Conservation (phyloP, 2,888 invertebrate genomes). For the Caenorhabditis panamensis region DNA sequence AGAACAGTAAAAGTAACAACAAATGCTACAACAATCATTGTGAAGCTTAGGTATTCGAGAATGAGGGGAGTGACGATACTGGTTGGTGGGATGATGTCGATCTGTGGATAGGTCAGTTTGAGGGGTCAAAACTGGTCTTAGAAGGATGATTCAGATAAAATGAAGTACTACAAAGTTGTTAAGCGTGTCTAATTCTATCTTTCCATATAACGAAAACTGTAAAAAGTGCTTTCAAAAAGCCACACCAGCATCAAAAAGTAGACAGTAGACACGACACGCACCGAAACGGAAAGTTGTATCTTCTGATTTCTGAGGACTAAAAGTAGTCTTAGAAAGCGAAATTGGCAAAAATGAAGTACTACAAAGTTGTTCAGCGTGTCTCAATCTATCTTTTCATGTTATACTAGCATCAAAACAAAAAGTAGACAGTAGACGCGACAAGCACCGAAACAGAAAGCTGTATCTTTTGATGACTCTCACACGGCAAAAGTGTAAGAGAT, state of each 20-base stretch:
- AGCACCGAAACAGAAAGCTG: conserved; percentile 98
- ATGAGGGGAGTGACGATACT: conserved; percentile 87
- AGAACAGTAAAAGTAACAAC: conserved; percentile 82
- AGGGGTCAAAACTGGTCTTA: too few relatives aligned
- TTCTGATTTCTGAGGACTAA: too few relatives aligned
- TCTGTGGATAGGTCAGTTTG: conserved; percentile 67
- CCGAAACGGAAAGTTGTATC: conserved; percentile 98
- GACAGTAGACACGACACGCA: conserved; percentile 97
- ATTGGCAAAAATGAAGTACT: too few relatives aligned
- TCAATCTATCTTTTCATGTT: too few relatives aligned
- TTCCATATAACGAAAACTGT: too few relatives aligned
- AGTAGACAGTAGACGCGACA: conserved; percentile 97
- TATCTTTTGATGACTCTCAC: conserved; percentile 97
- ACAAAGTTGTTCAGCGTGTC: too few relatives aligned
- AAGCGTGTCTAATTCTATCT: too few relatives aligned
- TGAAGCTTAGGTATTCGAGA: conserved; percentile 91
- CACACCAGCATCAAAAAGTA: conserved; percentile 93
- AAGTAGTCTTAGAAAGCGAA: too few relatives aligned
- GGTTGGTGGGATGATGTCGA: conserved; percentile 95
- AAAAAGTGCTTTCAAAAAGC: too few relatives aligned
- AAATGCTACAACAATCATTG: conserved; percentile 94
- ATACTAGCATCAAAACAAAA: conserved; percentile 94
- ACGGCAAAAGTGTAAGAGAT: conserved; percentile 74
- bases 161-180: too few relatives aligned
- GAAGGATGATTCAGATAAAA: too few relatives aligned